These are phyloP conservation scores for Troglohyphantes excavatus DNA, from an alignment of 2,888 invertebrate species.

Conservation along the genomic window DNA sequence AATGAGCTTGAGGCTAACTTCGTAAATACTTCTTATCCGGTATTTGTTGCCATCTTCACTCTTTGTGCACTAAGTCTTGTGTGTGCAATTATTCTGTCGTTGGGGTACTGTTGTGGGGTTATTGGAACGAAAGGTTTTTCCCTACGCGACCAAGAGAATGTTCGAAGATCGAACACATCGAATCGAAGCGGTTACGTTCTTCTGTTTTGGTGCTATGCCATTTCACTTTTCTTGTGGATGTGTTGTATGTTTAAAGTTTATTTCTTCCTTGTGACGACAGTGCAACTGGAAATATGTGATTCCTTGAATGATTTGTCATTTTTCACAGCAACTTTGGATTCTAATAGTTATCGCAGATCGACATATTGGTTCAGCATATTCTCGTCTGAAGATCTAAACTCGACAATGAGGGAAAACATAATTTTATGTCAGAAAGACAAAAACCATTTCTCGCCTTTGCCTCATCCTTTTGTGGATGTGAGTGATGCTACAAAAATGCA, in stretches of 20 bases:
- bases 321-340: background rate
- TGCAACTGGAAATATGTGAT: background rate
- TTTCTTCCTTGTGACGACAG: background rate
- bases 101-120: background rate
- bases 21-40: background rate
- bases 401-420: background rate
- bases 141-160: background rate
- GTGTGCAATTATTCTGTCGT: background rate
- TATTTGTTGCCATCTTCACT: background rate
- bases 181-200: background rate
- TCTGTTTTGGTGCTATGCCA: background rate
- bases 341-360: background rate
- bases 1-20: background rate
- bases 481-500: background rate
- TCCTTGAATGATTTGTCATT: background rate
- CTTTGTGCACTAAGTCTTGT: background rate
- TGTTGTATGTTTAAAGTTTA: background rate
- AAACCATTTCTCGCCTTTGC: background rate
- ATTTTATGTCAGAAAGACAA: background rate
- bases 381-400: background rate
- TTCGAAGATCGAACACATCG: background rate
- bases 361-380: background rate
- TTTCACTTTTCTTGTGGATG: background rate
- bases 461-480: background rate
- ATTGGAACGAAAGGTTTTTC: background rate